Evolutionary conservation across 2,113 vertebrate species (phyloP).

Genomic region (Amblyopsis rosae): DNA sequence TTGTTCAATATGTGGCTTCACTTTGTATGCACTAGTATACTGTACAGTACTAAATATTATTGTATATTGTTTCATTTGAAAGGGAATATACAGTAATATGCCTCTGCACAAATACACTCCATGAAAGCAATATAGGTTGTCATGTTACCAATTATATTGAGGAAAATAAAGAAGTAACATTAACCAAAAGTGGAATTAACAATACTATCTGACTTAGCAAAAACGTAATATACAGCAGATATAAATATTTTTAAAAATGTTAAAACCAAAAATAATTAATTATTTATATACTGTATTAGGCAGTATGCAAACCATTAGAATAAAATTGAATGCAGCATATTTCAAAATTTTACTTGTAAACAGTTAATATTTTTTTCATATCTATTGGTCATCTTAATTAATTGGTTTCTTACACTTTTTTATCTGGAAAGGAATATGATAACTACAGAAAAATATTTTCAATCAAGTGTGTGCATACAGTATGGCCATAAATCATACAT

Average conservation of each 20-base stretch:
- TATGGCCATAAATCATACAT: slow-evolving; percentile 20
- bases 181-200: slow-evolving; percentile 77
- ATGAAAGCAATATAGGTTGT: not conserved
- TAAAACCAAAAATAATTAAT: slow-evolving; percentile 37
- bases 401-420: not conserved
- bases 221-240: slow-evolving; percentile 12
- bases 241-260: slow-evolving; percentile 32
- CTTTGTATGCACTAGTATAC: no score
- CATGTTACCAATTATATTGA: slow-evolving; percentile 72
- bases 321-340: slow-evolving; percentile 16
- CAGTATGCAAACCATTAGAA: slow-evolving; percentile 11
- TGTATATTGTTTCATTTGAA: not conserved
- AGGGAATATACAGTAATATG: no score
- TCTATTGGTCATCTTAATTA: slow-evolving; percentile 28
- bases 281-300: slow-evolving; percentile 29
- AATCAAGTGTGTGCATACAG: not conserved
- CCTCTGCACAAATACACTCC: no score
- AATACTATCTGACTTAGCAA: slow-evolving; percentile 3
- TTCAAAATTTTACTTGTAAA: slow-evolving; percentile 10
- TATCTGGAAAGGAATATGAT: not conserved
- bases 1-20: not conserved
- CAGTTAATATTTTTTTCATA: slow-evolving; percentile 19
- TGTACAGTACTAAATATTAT: not conserved
- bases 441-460: not conserved
- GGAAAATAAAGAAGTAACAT: slow-evolving; percentile 86